Conservation (phyloP, 2,113 vertebrate genomes). For the Colistium nudipinnis region DNA sequence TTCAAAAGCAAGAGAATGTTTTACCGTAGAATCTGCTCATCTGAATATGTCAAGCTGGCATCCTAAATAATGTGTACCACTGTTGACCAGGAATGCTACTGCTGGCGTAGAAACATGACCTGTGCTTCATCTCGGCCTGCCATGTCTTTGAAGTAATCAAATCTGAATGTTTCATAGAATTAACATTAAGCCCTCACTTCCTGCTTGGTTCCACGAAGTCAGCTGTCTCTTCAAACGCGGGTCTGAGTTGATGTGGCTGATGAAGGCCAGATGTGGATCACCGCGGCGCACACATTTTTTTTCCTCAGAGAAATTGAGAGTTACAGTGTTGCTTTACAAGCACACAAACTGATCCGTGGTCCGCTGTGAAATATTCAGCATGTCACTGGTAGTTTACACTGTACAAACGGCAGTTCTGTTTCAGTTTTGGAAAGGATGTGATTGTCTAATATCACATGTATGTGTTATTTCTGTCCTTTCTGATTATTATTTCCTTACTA, state of each 20-base stretch:
- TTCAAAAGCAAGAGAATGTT: background rate
- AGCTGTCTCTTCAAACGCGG: constrained; percentile 70
- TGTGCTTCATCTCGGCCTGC: constrained; percentile 32
- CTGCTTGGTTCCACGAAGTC: constrained; percentile 71
- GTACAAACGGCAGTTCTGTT: constrained; percentile 2
- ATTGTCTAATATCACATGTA: constrained; percentile 2
- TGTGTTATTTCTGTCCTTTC: background rate
- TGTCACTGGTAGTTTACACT: constrained; percentile 7
- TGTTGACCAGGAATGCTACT: constrained; percentile 20
- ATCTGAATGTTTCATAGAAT: constrained; percentile 69
- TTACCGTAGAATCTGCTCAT: background rate
- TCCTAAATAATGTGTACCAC: constrained; percentile 5
- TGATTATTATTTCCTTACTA: background rate
- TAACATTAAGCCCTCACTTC: constrained; percentile 71
- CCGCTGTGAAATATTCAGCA: background rate
- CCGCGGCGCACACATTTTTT: constrained; percentile 36
- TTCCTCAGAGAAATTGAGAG: constrained; percentile 38
- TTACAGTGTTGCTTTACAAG: constrained; percentile 44
- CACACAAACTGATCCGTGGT: constrained; percentile 14
- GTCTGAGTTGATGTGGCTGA: constrained; percentile 67
- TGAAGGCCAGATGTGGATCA: constrained; percentile 74
- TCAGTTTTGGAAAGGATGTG: constrained; percentile 2
- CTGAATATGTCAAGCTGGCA: background rate
- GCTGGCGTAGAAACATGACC: constrained; percentile 36
- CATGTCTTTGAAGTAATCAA: constrained; percentile 63